These are phyloP conservation scores for Emydocephalus ijimae DNA, from an alignment of 2,113 vertebrate genomes.

Conservation along the genomic window DNA sequence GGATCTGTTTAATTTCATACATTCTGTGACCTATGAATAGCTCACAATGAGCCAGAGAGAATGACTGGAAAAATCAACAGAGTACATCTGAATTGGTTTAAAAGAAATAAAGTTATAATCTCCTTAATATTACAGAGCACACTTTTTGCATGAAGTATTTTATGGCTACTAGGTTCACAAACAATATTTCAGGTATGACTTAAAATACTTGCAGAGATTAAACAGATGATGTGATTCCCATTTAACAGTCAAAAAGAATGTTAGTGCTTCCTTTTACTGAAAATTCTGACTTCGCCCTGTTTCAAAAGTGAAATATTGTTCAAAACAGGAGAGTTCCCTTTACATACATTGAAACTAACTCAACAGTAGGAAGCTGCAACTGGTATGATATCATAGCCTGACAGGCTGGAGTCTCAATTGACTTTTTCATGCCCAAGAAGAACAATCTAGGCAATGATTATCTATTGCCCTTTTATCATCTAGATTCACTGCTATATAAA, in stretches of 20 bases:
- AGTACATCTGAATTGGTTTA: not conserved
- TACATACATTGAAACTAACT: not conserved
- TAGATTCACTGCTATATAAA: slow-evolving; percentile 16
- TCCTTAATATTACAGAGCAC: not conserved
- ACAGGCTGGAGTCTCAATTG: not conserved
- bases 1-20: not conserved
- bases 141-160: not conserved
- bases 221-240: not conserved
- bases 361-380: not conserved
- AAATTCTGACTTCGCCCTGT: not conserved
- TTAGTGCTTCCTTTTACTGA: not conserved
- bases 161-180: not conserved
- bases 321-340: not conserved
- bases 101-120: not conserved
- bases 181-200: not conserved
- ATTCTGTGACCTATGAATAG: not conserved
- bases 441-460: not conserved
- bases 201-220: not conserved
- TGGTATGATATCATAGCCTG: not conserved
- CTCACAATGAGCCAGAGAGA: not conserved
- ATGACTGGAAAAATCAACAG: not conserved
- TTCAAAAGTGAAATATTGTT: not conserved
- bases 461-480: slow-evolving; percentile 4
- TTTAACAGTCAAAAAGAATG: not conserved
- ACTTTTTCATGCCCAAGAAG: not conserved